Base-by-base conservation (phyloP, 2,888 invertebrate species). In the Carabus problematicus region DNA sequence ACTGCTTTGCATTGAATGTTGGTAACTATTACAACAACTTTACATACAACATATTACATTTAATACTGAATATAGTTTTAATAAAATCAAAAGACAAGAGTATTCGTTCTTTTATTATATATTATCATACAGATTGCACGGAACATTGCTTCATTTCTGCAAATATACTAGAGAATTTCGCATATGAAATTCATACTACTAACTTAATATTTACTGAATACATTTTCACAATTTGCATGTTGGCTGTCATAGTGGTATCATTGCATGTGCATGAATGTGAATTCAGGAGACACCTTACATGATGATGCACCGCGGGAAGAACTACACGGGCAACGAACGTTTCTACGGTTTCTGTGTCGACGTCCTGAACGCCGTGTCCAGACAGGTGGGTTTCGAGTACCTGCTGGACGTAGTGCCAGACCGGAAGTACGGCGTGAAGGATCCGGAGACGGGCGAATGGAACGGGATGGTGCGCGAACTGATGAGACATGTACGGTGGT, bases 271-370 rank as follows among this genome's bases (percentile, higher is more conserved):
- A 29, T 29, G 29, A 2, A 29, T 70, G 66, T 69, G 61, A 64
- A 67, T 40, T 71, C 80, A 91, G 91, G 89, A 91, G 81, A 86
- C 84, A 45, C 91, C 91, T 0, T 91, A 91, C 80, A 89, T 91
- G 72, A 91, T 91, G 90, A 87, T 90, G 87, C 88, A 87, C 77
- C 84, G 84, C 72, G 87, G 85, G 71, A 89, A 88, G 80, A 90
- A 89, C 78, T 87, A 86, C 79, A 89, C 88, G 9, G 91, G 90
- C 55, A 92, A 93, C 79, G 86, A 86, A 73, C 85, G 91, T 70
- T 93, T 91, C 82, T 91, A 89, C 80, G 92, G 92, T 62, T 93
- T 91, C 81, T 92, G 92, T 81, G 89, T 92, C 72, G 92, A 93
- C 79, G 84, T 92, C 55, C 83, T 91, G 75, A 87, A 89, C 76